Evolutionary conservation across 2,797 vertebrate genomes (phyloP), one percentile per base, ranked within the genome.

Genomic region (Coccyzus lansbergi): DNA sequence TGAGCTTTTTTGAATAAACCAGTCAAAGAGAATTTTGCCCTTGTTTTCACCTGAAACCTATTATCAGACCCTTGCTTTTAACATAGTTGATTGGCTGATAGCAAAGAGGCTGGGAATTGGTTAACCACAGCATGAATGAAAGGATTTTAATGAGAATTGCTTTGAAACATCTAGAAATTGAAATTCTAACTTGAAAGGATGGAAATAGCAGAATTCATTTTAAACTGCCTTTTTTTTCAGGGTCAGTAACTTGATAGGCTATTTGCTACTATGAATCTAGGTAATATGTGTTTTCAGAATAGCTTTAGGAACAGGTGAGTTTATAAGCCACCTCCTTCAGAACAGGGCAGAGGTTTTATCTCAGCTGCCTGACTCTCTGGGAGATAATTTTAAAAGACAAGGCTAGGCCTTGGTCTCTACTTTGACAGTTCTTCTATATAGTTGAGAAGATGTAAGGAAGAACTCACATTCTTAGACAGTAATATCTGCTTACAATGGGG

Each of bases 321-420:
- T 88, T 58, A 26, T 51, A 56, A 74, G 19, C 6, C 11, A 26
- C 20, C 12, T 33, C 9, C 4, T 10, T 71, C 8, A 46, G 19
- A 77, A 17, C 0, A 53, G 20, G 7, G 8, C 21, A 31, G 46
- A 53, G 22, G 40, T 56, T 88, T 88, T 49, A 7, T 59, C 44
- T 92, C 52, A 15, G 76, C 63, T 96, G 56, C 51, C 92, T 92
- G 74, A 40, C 1, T 25, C 12, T 93, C 29, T 89, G 69, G 83
- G 95, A 95, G 69, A 81, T 59, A 90, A 77, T 85, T 81, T 80
- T n/a, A 63, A 86, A 87, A 74, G 26, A 40, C 12, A 55, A 4
- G 15, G 21, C 24, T 93, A 60, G 83, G 76, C 63, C 7, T 44
- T 92, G 90, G 63, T 86, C 20, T 65, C 22, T 38, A 59, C 34